Conservation (phyloP, 1,140 invertebrate species). For the Orius insidiosus region DNA sequence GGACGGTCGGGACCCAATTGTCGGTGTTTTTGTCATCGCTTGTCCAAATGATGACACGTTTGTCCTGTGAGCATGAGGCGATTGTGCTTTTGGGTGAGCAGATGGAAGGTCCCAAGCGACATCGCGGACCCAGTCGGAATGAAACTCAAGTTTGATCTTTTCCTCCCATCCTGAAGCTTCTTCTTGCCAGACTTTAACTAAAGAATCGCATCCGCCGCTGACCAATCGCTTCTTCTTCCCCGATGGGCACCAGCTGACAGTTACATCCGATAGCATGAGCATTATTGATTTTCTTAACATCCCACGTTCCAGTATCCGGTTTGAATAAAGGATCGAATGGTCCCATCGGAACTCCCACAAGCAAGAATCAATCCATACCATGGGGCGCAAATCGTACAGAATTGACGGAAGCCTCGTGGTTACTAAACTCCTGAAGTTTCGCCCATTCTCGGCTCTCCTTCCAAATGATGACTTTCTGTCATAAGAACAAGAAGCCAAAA, state of each 20-base stretch:
- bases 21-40: constrained; percentile 51
- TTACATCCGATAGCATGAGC: constrained; percentile 87
- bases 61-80: constrained; percentile 79
- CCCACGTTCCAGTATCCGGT: constrained; percentile 69
- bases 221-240: constrained; percentile 60
- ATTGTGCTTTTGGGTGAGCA: constrained; percentile 70
- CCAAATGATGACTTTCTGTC: constrained; percentile 94
- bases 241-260: constrained; percentile 81
- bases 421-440: constrained; percentile 82
- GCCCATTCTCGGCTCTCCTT: constrained; percentile 85
- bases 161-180: constrained; percentile 77
- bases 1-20: constrained; percentile 68
- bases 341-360: constrained; percentile 93
- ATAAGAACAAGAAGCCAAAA: constrained; percentile 92
- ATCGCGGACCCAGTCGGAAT: constrained; percentile 96
- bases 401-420: constrained; percentile 95
- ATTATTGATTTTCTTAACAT: constrained; percentile 69
- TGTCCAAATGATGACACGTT: constrained; percentile 88
- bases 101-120: constrained; percentile 92
- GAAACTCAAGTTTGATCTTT: constrained; percentile 81
- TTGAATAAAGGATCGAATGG: constrained; percentile 71
- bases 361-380: constrained; percentile 82
- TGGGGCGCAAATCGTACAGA: constrained; percentile 91
- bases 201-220: constrained; percentile 93
- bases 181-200: constrained; percentile 95